Evolutionary conservation across 2,888 invertebrate species (phyloP), one percentile per base, ranked within the genome.

Genomic region (Microchrysa polita): DNA sequence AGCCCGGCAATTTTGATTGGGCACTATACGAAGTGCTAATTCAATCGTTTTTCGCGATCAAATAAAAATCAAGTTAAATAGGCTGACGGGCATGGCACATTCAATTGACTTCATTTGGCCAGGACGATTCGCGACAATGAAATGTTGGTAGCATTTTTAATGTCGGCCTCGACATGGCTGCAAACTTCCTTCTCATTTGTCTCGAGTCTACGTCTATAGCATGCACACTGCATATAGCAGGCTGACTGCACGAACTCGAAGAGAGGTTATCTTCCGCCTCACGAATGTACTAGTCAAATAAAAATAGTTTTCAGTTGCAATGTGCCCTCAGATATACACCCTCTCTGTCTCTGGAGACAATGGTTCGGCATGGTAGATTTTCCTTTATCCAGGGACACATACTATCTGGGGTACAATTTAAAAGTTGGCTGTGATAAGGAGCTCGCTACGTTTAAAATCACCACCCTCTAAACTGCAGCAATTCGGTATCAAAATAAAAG

Each of bases 321-420:
- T 48, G 48, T 48, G 22, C 48, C 44, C 48, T 48, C 48, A 4
- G 48, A 48, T 48, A 14, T 16, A 65, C 48, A 63, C 10, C 14
- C 18, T n/a, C n/a, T n/a, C n/a, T n/a, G n/a, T n/a, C n/a, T 4
- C 44, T 7, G n/a, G 48, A 65, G 44, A 23, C 48, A 22, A 23
- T 16, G 48, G 42, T 40, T n/a, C n/a, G 23, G 61, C 20, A 22
- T n/a, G 61, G 65, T 22, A 44, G 12, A 48, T 22, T 65, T 20
- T 44, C 65, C 20, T 65, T 42, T 63, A 42, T 63, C 20, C 61
- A 16, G 61, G 61, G 61, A 63, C 61, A 63, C 61, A 34, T 34
- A 63, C 53, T 67, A 67, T 52, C 69, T 69, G 69, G 69, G 69
- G 69, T 55, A 52, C 40, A 65, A 69, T 69, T 69, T 69, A 69